phyloP scores from a whole-genome alignment of 2,113 vertebrate species.

The Meriones unguiculatus region DNA sequence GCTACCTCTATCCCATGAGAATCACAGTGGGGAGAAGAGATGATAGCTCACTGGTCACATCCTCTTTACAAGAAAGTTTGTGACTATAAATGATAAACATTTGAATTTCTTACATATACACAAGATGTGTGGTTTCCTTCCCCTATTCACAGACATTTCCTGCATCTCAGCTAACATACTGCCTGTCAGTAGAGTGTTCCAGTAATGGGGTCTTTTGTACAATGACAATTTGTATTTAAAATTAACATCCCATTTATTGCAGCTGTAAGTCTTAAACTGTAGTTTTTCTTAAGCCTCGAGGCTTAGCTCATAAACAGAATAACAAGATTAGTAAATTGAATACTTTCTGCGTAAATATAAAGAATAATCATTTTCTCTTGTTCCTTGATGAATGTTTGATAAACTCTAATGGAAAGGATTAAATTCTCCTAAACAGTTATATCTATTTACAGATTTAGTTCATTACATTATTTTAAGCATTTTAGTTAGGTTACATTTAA shows the following conservation, averaged over 20 bases:
- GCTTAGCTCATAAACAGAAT: slow-evolving; percentile 60
- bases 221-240: slow-evolving; percentile 56
- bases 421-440: slow-evolving; percentile 44
- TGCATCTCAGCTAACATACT: not conserved
- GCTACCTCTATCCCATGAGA: not conserved
- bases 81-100: not conserved
- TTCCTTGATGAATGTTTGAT: slow-evolving; percentile 64
- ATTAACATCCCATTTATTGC: slow-evolving; percentile 55
- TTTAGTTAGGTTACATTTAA: slow-evolving; percentile 54
- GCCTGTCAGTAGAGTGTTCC: not conserved
- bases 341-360: slow-evolving; percentile 68
- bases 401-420: slow-evolving; percentile 64
- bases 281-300: slow-evolving; percentile 31
- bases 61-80: slow-evolving; percentile 10
- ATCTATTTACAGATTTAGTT: slow-evolving; percentile 55
- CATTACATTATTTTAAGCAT: slow-evolving; percentile 54
- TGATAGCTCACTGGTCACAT: not conserved
- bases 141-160: not conserved
- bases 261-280: slow-evolving; percentile 53
- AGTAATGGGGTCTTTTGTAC: slow-evolving; percentile 32
- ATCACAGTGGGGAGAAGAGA: not conserved
- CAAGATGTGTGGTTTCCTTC: not conserved
- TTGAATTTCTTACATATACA: not conserved
- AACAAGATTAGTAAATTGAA: slow-evolving; percentile 64
- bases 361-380: slow-evolving; percentile 61